Base-by-base conservation (phyloP, 2,888 invertebrate species). In the Drosophila melanosoma region DNA sequence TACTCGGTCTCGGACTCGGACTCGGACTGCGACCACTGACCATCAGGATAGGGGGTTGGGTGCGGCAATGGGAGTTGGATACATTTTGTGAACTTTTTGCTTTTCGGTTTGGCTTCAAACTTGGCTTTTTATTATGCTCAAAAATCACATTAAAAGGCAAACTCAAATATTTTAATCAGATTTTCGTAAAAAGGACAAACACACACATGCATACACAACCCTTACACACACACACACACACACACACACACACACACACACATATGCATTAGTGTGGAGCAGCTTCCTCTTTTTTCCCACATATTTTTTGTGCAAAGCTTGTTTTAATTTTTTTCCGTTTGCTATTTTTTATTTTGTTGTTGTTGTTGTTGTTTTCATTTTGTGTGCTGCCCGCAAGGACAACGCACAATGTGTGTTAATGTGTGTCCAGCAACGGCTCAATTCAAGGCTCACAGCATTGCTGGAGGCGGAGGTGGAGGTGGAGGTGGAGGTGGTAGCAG, bases 81-180 rank as follows among this genome's bases (percentile, higher is more conserved):
- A 57, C 32, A 68, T 68, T 69, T 70, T 49, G 62, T 76, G 77
- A 78, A 78, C 81, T 79, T 79, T 81, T 78, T 64, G 66, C 73
- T 79, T 57, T 75, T 59, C 26, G 71, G 69, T 68, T 68, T 65
- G 72, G 76, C 68, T 73, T 62, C 63, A 69, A 85, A 77, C 74
- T 86, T 69, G 71, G 85, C 85, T 90, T 90, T 87, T 87, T 88
- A 89, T 89, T 90, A 89, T 90, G 90, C 87, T 89, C 89, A 91
- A 89, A 91, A 91, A 91, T 91, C 91, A 91, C 92, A 92, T 91
- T 92, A 92, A 91, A 91, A 91, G 90, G 91, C 91, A 91, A 91
- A 88, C 91, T 92, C 90, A 91, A 91, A 91, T 90, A 91, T 91
- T 91, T 91, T 91, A 91, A 91, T 91, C 92, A 91, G 92, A 91